These are phyloP conservation scores for Nycticryphes semicollaris DNA, from an alignment of 2,113 vertebrate genomes.

Conservation along the genomic window DNA sequence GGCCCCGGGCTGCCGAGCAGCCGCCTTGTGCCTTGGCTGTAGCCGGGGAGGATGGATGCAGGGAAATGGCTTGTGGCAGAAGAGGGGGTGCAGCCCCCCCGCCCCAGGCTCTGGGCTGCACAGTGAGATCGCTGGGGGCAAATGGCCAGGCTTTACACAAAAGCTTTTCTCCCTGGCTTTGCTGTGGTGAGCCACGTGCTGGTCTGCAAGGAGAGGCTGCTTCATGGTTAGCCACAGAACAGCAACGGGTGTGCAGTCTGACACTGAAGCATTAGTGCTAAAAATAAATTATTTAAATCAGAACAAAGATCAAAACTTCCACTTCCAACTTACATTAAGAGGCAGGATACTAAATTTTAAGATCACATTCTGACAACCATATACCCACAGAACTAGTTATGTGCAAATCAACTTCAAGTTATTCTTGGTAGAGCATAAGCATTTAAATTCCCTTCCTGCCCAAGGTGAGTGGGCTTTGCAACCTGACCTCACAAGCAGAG, in stretches of 20 bases:
- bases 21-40: fast-evolving
- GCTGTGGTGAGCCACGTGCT: neutral
- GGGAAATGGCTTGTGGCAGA: neutral
- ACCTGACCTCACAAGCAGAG: neutral
- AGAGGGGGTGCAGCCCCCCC: neutral
- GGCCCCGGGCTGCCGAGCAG: fast-evolving
- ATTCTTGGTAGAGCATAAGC: fast-evolving
- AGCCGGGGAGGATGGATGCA: neutral
- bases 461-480: neutral
- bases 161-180: neutral
- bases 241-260: neutral
- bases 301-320: neutral
- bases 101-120: neutral
- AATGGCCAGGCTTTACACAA: neutral
- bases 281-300: neutral
- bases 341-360: neutral
- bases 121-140: neutral
- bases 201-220: neutral
- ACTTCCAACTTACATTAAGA: neutral
- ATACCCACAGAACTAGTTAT: neutral
- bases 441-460: neutral
- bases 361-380: neutral
- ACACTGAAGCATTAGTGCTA: neutral
- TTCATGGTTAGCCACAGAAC: neutral
- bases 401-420: neutral